Evolutionary conservation across 1,140 invertebrate species (phyloP).

Genomic region (Drosophila equinoxialis): DNA sequence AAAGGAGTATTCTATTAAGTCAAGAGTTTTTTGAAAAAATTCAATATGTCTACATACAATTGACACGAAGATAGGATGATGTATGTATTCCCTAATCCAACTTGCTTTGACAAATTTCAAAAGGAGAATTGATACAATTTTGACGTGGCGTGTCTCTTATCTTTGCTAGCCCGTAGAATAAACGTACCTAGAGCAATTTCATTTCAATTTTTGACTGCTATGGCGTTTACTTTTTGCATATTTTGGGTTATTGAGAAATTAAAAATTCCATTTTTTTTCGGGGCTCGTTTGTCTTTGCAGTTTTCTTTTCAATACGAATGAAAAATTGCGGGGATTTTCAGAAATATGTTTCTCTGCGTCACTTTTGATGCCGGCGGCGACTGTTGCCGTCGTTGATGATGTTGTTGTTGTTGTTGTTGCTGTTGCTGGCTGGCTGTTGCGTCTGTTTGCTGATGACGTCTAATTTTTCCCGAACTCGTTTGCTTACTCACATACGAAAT

Average conservation of each 20-base stretch:
- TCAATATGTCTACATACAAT: too few relatives aligned
- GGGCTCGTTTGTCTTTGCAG: conserved; percentile 16
- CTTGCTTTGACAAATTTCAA: not conserved
- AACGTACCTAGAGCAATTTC: conserved; percentile 20
- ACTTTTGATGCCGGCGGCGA: conserved; percentile 20
- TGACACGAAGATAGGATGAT: too few relatives aligned
- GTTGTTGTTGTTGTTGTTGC: conserved; percentile 51
- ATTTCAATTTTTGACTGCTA: conserved; percentile 14
- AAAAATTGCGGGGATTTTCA: conserved; percentile 11
- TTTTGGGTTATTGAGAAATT: conserved; percentile 43
- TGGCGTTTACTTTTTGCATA: conserved; percentile 39
- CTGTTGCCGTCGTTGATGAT: conserved; percentile 31
- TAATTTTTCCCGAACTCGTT: conserved; percentile 77
- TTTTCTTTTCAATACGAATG: conserved; percentile 12
- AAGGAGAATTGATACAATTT: not conserved
- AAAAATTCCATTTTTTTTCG: conserved; percentile 58
- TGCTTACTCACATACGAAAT: conserved; percentile 78
- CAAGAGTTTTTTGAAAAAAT: too few relatives aligned
- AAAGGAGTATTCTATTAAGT: too few relatives aligned
- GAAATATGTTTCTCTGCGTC: conserved; percentile 41
- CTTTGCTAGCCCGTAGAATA: not conserved
- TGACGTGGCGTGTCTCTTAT: not conserved
- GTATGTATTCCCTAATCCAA: not conserved
- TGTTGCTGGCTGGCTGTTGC: conserved; percentile 25
- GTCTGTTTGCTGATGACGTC: conserved; percentile 65